Conservation (phyloP, 2,797 vertebrate genomes). For the Erpetoichthys calabaricus region DNA sequence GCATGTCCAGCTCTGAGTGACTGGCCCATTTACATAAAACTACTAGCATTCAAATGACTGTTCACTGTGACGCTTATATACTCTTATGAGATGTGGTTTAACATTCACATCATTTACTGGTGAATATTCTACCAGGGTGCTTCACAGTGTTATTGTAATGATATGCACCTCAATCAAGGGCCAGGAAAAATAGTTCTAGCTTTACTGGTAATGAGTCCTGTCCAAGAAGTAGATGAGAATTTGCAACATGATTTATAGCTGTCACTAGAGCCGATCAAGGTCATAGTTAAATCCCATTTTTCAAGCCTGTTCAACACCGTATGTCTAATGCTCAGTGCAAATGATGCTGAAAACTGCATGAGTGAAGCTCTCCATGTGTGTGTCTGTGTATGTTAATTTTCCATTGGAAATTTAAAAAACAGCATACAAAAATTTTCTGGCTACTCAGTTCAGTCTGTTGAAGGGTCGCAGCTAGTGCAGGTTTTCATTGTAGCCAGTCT, state of each 20-base stretch:
- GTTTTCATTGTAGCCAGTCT: too few species aligned
- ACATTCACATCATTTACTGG: neutral
- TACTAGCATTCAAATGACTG: too few species aligned
- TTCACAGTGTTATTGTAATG: slow-evolving; percentile 4
- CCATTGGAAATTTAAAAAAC: too few species aligned
- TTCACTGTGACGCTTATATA: too few species aligned
- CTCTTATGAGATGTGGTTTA: too few species aligned
- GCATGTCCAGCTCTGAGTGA: too few species aligned
- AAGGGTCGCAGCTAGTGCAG: too few species aligned
- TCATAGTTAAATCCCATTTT: slow-evolving; percentile 39
- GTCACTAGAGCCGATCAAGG: slow-evolving; percentile 36
- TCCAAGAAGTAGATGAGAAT: slow-evolving; percentile 30
- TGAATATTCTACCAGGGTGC: neutral
- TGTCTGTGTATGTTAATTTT: too few species aligned
- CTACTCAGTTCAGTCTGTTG: too few species aligned
- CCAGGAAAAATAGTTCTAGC: slow-evolving; percentile 22
- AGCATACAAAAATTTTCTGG: too few species aligned
- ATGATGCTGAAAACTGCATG: slow-evolving; percentile 21
- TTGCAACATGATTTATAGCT: slow-evolving; percentile 41
- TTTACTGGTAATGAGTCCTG: slow-evolving; percentile 30
- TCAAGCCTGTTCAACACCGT: slow-evolving; percentile 27
- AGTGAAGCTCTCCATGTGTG: slow-evolving; percentile 13
- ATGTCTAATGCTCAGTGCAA: slow-evolving; percentile 16
- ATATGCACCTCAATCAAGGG: slow-evolving; percentile 29
- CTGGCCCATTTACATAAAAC: too few species aligned